Conservation (phyloP, 2,113 vertebrate genomes). For the Collichthys lucidus region DNA sequence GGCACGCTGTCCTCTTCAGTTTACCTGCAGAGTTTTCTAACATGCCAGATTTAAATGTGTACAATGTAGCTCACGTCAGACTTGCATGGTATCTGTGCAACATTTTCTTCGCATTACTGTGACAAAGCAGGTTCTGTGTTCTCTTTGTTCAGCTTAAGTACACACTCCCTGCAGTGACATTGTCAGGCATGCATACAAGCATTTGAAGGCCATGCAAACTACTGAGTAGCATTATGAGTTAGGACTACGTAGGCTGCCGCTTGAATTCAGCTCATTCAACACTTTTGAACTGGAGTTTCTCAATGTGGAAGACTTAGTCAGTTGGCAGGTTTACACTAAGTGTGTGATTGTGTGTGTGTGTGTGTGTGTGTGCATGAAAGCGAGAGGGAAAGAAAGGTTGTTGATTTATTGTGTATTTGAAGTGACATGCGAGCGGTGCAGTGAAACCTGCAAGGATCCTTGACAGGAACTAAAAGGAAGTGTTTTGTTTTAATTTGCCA, state of each 20-base stretch:
- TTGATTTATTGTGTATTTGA: constrained; percentile 44
- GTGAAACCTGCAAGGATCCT: constrained; percentile 46
- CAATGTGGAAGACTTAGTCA: constrained; percentile 33
- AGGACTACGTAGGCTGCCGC: no score
- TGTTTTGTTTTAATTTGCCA: not conserved
- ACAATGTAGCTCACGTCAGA: not conserved
- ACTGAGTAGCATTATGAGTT: no score
- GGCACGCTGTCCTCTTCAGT: not conserved
- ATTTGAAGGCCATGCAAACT: no score
- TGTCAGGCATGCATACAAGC: no score
- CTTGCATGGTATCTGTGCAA: not conserved
- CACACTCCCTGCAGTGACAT: no score
- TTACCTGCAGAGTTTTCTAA: not conserved
- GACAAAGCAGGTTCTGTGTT: no score
- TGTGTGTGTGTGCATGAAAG: not conserved
- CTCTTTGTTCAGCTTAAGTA: no score
- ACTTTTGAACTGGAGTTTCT: constrained; percentile 16
- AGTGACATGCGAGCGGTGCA: constrained; percentile 45
- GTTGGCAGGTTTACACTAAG: constrained; percentile 17
- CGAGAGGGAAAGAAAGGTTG: not conserved
- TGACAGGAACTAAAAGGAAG: constrained; percentile 25
- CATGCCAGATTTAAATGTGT: not conserved
- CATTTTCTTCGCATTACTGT: not conserved
- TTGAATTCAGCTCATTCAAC: no score
- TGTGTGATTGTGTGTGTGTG: constrained; percentile 31